A percentile compares a stretch with the other conserved stretches of the same genome.
Evolutionary conservation across 2,888 invertebrate genomes (phyloP).

Genomic region (Chrysomela aeneicollis): DNA sequence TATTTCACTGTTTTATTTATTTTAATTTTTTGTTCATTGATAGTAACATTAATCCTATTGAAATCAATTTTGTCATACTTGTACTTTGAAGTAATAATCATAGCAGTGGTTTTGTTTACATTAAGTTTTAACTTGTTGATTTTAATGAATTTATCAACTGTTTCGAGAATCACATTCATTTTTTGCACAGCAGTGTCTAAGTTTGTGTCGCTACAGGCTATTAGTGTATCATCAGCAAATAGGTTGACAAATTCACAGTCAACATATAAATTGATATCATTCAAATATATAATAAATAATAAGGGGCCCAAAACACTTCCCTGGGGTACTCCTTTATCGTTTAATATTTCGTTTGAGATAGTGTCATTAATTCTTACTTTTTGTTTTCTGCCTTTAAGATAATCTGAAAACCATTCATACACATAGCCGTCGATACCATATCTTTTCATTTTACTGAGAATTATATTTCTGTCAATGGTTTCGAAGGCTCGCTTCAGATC

Average conservation of each 20-base stretch:
- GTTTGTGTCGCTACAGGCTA: not conserved
- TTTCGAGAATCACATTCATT: not conserved
- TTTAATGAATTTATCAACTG: not conserved
- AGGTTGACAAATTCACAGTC: not conserved
- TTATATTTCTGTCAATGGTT: slow-evolving; percentile 4
- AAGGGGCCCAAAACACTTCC: not conserved
- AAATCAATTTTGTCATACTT: not conserved
- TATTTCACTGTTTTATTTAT: not conserved
- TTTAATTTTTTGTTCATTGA: not conserved
- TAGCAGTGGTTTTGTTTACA: not conserved
- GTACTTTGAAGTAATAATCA: not conserved
- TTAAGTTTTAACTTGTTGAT: not conserved
- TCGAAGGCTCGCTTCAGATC: not conserved
- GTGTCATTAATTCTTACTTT: not conserved
- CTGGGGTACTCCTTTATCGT: too few species aligned
- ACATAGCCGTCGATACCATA: not conserved
- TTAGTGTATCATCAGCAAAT: not conserved
- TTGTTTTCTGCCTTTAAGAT: not conserved
- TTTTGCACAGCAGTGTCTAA: not conserved
- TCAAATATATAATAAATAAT: not conserved
- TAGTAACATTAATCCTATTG: not conserved
- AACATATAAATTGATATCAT: not conserved
- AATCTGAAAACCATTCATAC: too few species aligned
- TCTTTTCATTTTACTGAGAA: not conserved
- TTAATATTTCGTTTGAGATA: slow-evolving; percentile 1